Base-by-base conservation (phyloP, 2,888 invertebrate species). In the Cactoblastis cactorum region DNA sequence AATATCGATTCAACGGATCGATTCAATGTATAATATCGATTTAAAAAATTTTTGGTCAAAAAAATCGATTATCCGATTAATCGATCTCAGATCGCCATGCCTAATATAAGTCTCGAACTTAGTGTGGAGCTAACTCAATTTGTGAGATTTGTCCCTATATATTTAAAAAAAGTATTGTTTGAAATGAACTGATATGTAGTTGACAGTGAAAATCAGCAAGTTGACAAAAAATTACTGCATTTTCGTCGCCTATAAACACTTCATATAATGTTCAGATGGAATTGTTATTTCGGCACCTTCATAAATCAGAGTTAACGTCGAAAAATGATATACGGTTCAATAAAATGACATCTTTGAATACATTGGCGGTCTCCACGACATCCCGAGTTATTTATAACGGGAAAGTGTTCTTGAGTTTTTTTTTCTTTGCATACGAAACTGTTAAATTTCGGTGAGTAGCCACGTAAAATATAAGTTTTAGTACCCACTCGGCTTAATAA, bases 271-370 rank as follows among this genome's bases (percentile, higher is more conserved):
- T 65, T 65, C 69, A 66, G 9, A 76, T 78, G 74, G 72, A 77
- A 77, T 74, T 78, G 71, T 72, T 78, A 74, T 74, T 77, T 74
- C 69, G 62, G 59, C 65, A 62, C 59, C 62, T 63, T 64, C 59
- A 74, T 80, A 80, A 79, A 80, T 81, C 79, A 79, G 67, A 70
- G 66, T 72, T 75, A 69, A 72, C 74, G 78, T 76, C 78, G 67
- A 71, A 73, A 77, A 72, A 71, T 80, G 76, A 80, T 80, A 80
- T 79, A 82, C 77, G 68, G 65, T 67, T 68, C 74, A 75, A 80
- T 80, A 79, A 80, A 77, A 72, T 67, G 77, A 77, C 77, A 77
- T 69, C 71, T 66, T 65, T 76, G 77, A 78, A 82, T 77, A 82
- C 73, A 79, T 78, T 70, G 67, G 60, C 65, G 72, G 71, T 63